Conservation (phyloP, 53 echinoderm and acorn worm species). For the Apostichopus leukothele region DNA sequence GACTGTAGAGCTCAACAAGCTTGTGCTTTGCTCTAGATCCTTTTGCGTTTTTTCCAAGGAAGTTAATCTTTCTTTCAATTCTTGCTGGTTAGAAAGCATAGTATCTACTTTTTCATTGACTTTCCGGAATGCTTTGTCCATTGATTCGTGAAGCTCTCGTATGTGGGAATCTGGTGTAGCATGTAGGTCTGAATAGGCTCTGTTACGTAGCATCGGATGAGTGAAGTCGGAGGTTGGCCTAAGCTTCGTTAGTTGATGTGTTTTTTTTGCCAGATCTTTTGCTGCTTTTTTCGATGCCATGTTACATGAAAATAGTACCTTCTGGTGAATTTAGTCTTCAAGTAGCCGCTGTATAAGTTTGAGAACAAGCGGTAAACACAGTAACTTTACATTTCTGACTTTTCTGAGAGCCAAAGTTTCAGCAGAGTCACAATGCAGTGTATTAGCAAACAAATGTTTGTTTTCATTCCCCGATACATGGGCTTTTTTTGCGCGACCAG, state of each 20-base stretch:
- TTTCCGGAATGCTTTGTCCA: not conserved
- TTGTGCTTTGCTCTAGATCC: not conserved
- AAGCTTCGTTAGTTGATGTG: not conserved
- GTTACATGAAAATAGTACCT: too few relatives aligned
- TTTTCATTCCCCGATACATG: too few relatives aligned
- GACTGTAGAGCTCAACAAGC: not conserved
- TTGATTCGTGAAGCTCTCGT: not conserved
- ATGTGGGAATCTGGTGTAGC: not conserved
- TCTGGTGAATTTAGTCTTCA: too few relatives aligned
- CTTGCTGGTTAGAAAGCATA: not conserved
- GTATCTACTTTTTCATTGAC: conserved; percentile 9
- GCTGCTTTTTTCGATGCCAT: too few relatives aligned
- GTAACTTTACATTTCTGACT: too few relatives aligned
- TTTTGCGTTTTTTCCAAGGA: not conserved
- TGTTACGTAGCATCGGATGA: not conserved
- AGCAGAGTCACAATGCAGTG: too few relatives aligned
- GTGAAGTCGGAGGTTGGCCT: not conserved
- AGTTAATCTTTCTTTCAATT: not conserved
- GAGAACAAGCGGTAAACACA: too few relatives aligned
- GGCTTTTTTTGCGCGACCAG: too few relatives aligned
- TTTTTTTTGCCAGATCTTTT: not conserved
- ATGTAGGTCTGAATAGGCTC: not conserved
- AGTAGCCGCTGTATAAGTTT: too few relatives aligned
- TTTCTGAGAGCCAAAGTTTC: too few relatives aligned
- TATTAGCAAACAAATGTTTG: too few relatives aligned